Evolutionary conservation across 2,797 vertebrate genomes (phyloP).

Genomic region (Mus minutoides): DNA sequence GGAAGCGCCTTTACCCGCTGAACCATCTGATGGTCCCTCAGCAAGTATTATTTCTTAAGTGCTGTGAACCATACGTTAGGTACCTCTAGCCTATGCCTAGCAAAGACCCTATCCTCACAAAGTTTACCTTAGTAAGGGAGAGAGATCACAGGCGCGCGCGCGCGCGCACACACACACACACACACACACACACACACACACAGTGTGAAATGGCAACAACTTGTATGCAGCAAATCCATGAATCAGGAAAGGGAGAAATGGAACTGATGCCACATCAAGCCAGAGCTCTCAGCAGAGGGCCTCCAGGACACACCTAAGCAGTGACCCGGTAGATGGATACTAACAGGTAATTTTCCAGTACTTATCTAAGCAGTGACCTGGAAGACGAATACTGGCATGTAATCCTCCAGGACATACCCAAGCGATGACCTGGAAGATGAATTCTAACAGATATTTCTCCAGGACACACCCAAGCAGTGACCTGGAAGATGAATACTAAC

Average conservation of each 20-base stretch:
- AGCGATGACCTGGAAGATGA: no score
- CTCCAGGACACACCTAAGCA: no score
- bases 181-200: neutral
- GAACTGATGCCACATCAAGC: neutral
- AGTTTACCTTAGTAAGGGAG: neutral
- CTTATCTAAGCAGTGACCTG: no score
- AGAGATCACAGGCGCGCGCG: neutral
- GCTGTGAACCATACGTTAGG: neutral
- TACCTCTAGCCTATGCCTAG: neutral
- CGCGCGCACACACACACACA: no score
- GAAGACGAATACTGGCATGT: no score
- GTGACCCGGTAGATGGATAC: no score
- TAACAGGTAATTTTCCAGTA: no score
- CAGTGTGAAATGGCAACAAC: neutral
- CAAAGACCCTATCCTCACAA: neutral
- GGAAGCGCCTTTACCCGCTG: neutral
- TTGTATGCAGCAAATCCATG: slow-evolving; percentile 16
- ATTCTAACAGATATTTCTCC: neutral
- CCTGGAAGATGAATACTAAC: neutral
- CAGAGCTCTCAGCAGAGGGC: neutral
- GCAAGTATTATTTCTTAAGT: neutral
- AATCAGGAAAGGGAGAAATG: neutral
- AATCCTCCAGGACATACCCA: no score
- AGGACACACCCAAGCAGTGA: neutral
- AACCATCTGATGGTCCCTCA: neutral